Conservation (phyloP, 2,888 invertebrate species). For the Cantharis lateralis region DNA sequence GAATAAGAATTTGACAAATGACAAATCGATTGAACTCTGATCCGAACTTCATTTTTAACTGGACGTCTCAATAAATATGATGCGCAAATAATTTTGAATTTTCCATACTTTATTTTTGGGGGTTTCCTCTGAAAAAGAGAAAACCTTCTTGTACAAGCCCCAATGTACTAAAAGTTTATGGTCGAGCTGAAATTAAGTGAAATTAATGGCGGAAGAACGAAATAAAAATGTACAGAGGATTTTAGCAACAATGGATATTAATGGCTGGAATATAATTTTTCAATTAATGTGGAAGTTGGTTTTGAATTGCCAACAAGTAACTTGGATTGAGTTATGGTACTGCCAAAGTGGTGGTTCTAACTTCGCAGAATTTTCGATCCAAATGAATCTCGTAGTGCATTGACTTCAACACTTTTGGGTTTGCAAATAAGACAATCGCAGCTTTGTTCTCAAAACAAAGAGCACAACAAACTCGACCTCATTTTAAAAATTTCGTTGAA, state of each 20-base stretch:
- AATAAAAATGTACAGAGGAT: no score
- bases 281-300: background rate
- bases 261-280: background rate
- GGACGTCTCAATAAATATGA: background rate
- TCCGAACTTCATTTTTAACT: background rate
- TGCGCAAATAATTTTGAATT: background rate
- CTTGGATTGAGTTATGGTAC: background rate
- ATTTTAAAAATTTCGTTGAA: constrained; percentile 8
- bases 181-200: background rate
- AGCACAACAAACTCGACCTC: background rate
- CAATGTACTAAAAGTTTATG: background rate
- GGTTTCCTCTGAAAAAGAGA: no score
- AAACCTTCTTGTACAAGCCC: background rate
- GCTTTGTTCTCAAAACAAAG: background rate
- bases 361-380: background rate
- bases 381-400: background rate
- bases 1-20: background rate
- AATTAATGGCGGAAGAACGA: background rate
- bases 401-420: background rate
- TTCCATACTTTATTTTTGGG: background rate
- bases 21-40: background rate
- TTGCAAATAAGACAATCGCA: background rate
- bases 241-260: background rate
- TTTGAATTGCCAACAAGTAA: background rate
- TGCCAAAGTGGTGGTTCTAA: background rate